A percentile compares a stretch with the other conserved stretches of the same genome.
phyloP scores from a whole-genome alignment of 2,888 invertebrate species.

The Lycaena phlaeas region DNA sequence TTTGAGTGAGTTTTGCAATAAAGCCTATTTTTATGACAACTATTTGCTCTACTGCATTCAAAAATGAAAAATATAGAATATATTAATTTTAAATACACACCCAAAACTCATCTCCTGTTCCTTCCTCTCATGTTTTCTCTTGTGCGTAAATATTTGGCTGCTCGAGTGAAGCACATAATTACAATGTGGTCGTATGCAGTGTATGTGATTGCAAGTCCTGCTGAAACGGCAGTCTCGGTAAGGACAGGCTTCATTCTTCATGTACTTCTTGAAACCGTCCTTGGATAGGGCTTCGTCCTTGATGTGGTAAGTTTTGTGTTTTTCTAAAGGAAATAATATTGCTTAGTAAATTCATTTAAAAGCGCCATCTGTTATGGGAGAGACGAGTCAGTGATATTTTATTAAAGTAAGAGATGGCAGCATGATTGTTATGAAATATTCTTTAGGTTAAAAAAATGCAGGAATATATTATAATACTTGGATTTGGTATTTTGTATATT shows the following conservation, averaged over 20 bases:
- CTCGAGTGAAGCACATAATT: constrained; percentile 97
- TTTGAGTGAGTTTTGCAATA: no score
- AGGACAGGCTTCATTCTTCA: constrained; percentile 95
- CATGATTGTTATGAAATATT: no score
- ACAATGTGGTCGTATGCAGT: constrained; percentile 96
- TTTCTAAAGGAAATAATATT: constrained; percentile 78
- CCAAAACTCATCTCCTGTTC: constrained; percentile 92
- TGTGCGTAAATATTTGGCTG: constrained; percentile 97
- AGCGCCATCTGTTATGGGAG: not conserved
- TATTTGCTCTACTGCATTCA: no score
- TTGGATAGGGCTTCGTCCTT: constrained; percentile 96
- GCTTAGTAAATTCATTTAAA: not conserved
- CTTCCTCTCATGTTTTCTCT: constrained; percentile 96
- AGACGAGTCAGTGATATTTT: not conserved
- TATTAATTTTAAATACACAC: constrained; percentile 77
- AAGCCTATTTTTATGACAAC: no score
- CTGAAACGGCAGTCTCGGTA: constrained; percentile 95
- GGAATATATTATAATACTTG: no score
- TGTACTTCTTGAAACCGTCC: constrained; percentile 98
- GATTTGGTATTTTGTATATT: no score
- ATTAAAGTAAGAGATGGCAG: not conserved
- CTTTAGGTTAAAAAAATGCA: no score
- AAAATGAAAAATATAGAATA: no score
- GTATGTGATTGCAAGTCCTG: constrained; percentile 96
- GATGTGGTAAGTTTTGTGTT: constrained; percentile 98